Base-by-base conservation (phyloP, 2,113 vertebrate genomes). In the Psettodes erumei region DNA sequence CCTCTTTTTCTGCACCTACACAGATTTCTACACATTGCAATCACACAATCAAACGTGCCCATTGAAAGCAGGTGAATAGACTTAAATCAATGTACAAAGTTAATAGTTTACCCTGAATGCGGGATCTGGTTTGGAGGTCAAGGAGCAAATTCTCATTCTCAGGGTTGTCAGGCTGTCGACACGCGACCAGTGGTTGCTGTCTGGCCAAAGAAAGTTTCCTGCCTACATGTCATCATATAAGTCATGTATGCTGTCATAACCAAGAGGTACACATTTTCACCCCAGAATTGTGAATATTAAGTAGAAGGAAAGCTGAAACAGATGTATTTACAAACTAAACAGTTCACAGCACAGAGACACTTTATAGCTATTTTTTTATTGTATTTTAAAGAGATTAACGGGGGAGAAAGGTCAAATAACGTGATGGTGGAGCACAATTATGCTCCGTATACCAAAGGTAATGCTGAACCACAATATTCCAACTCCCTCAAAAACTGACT, bases 61-160 rank as follows among this genome's bases (percentile, higher is more conserved):
- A 51, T 8, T 45, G 15, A 51, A 28, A 33, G 43, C n/a, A 67
- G 27, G 35, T 12, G 21, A n/a, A 18, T 16, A 32, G 35, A 53
- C 25, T 45, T 3, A 55, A 7, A 37, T 18, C 5, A 18, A 30
- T 10, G 18, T n/a, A n/a, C n/a, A n/a, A n/a, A n/a, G 45, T 54
- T 68, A 13, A n/a, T 40, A 18, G n/a, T n/a, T 53, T 43, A 43
- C 40, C 2, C 18, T 66, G 50, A 42, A 38, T 19, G 35, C 4
- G 8, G 53, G 51, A 76, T 76, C 60, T 65, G 65, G n/a, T 64
- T 56, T 23, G 9, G 16, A 19, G 75, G 75, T 77, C 56, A 62
- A 62, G 48, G 42, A 58, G 58, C 42, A 33, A 25, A 21, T 69
- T 40, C 69, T 18, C 8, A 32, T 48, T 43, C 6, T 32, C 13